Percentiles rank a stretch among this genome's conserved stretches.
These are phyloP conservation scores for Tringa solitaria DNA, from an alignment of 2,113 vertebrate genomes.

Conservation along the genomic window DNA sequence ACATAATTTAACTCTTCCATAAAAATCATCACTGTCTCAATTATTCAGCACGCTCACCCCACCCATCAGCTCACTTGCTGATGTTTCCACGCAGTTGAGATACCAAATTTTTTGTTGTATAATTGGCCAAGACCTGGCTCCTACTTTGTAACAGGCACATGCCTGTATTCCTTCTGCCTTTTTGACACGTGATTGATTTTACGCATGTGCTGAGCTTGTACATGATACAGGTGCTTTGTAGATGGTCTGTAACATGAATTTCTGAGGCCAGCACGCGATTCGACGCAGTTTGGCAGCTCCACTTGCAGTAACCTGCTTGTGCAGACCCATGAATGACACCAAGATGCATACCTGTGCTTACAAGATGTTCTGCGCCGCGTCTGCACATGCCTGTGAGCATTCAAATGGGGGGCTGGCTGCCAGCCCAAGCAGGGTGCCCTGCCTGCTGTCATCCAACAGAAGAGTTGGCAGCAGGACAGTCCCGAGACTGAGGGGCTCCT, in stretches of 20 bases:
- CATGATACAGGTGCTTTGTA: not conserved
- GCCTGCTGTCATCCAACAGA: not conserved
- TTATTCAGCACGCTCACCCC: not conserved
- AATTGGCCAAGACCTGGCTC: not conserved
- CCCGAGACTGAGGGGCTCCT: not conserved
- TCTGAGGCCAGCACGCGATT: not conserved
- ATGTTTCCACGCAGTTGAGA: not conserved
- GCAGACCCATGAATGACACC: not conserved
- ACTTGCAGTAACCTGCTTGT: not conserved
- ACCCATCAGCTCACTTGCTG: not conserved
- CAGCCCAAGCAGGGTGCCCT: not conserved
- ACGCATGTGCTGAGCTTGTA: not conserved
- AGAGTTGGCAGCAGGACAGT: not conserved
- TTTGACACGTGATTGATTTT: not conserved
- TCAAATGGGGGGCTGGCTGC: not conserved
- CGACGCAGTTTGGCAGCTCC: not conserved
- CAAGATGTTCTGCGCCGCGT: accelerated
- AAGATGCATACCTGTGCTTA: not conserved
- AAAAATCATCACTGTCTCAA: not conserved
- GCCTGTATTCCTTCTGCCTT: not conserved
- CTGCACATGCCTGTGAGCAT: not conserved
- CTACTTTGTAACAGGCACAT: accelerated
- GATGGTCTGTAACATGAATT: not conserved
- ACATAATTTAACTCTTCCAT: not conserved
- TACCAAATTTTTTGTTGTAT: not conserved